These are phyloP conservation scores for Drosophila suzukii DNA, from an alignment of 1,140 invertebrate genomes.

Conservation along the genomic window DNA sequence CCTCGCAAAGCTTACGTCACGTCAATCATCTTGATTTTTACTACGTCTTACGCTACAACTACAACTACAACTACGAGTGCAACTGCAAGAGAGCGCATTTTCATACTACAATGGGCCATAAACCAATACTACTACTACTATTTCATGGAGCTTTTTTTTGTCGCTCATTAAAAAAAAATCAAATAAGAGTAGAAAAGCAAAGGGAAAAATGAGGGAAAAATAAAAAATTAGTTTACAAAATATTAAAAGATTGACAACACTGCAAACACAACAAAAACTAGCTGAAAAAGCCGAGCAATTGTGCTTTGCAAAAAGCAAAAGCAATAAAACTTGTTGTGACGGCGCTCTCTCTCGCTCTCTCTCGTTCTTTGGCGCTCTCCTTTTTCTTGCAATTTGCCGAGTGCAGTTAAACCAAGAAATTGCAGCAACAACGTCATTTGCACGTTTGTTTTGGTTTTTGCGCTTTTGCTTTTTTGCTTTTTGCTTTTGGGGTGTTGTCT, in stretches of 20 bases:
- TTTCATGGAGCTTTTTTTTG: constrained; percentile 5
- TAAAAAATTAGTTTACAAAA: neutral
- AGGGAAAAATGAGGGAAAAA: neutral
- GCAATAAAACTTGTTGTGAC: constrained; percentile 26
- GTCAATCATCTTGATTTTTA: constrained; percentile 38
- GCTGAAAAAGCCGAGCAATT: neutral
- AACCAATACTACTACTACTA: constrained; percentile 9
- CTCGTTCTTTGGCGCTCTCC: neutral
- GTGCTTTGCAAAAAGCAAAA: constrained; percentile 6
- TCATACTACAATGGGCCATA: constrained; percentile 17
- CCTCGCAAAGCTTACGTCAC: constrained; percentile 42
- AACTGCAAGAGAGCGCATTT: constrained; percentile 2
- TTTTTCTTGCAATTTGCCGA: constrained; percentile 48
- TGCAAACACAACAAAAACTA: neutral
- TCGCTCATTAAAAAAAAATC: constrained; percentile 7
- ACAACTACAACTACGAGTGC: constrained; percentile 20
- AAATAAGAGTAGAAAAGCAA: neutral
- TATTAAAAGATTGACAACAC: neutral
- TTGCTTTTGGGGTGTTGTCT: constrained; percentile 7
- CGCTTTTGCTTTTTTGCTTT: constrained; percentile 6
- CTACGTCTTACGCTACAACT: constrained; percentile 45
- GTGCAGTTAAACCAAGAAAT: constrained; percentile 52
- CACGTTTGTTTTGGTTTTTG: constrained; percentile 39
- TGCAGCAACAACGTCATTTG: constrained; percentile 24
- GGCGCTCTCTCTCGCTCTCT: constrained; percentile 2